Percentiles rank a stretch among this genome's conserved stretches.
Evolutionary conservation across 1,140 invertebrate genomes (phyloP).

Genomic region (Micrasema minimum): DNA sequence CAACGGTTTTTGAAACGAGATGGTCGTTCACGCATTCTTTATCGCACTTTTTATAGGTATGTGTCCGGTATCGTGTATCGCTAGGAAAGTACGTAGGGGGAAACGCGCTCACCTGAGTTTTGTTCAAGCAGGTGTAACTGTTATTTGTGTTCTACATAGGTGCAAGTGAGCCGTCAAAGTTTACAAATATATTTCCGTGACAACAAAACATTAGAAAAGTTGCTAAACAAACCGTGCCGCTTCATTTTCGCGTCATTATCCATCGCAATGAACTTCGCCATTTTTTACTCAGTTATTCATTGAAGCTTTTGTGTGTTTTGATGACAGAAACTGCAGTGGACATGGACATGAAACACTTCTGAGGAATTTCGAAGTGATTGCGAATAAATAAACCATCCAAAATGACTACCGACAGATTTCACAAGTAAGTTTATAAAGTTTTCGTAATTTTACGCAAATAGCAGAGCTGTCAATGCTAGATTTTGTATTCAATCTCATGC

Average conservation of each 20-base stretch:
- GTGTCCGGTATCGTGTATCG: constrained; percentile 27
- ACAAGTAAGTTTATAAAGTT: constrained; percentile 48
- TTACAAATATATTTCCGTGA: constrained; percentile 30
- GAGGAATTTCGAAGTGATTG: constrained; percentile 38
- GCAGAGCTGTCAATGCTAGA: no score
- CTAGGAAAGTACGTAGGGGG: constrained; percentile 31
- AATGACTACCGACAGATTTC: constrained; percentile 51
- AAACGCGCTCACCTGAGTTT: constrained; percentile 36
- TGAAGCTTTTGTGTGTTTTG: constrained; percentile 29
- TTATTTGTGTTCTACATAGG: constrained; percentile 36
- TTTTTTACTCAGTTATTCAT: constrained; percentile 13
- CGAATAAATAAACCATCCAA: constrained; percentile 41
- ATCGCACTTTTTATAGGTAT: constrained; percentile 41
- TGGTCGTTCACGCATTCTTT: constrained; percentile 42
- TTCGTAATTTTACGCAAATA: neutral
- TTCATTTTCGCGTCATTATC: constrained; percentile 13
- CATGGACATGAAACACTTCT: constrained; percentile 46
- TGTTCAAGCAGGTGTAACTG: constrained; percentile 41
- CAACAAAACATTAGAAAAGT: constrained; percentile 46
- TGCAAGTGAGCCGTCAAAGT: constrained; percentile 24
- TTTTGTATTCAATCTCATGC: no score
- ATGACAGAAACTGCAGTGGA: constrained; percentile 42
- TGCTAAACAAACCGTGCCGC: constrained; percentile 24
- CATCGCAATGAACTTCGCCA: neutral
- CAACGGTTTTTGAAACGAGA: constrained; percentile 38